phyloP scores from a whole-genome alignment of 1,140 invertebrate species.

The Microplitis mediator region DNA sequence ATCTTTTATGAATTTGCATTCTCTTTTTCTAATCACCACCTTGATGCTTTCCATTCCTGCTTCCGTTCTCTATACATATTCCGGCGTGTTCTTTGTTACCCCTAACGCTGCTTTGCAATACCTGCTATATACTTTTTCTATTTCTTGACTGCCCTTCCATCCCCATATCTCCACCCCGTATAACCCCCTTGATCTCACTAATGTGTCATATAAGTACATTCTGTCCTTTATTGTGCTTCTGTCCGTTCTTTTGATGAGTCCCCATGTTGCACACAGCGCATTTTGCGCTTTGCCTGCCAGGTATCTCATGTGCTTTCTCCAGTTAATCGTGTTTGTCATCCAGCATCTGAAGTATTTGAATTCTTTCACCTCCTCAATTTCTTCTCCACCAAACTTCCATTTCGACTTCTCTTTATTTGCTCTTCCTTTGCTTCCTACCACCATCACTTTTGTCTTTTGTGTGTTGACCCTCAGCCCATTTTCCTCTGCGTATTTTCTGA shows the following conservation, averaged over 20 bases:
- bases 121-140: slow-evolving; percentile 10
- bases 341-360: slow-evolving; percentile 1
- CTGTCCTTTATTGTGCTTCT: slow-evolving; percentile 15
- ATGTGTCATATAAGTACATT: slow-evolving; percentile 7
- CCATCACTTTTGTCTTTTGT: no score
- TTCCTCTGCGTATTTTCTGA: no score
- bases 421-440: no score
- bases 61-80: slow-evolving; percentile 3
- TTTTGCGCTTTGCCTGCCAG: slow-evolving; percentile 11
- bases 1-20: no score
- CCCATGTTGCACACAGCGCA: slow-evolving; percentile 20
- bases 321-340: neutral
- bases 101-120: neutral
- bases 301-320: neutral
- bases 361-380: neutral
- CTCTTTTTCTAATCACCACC: neutral
- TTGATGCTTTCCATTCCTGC: neutral
- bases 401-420: no score
- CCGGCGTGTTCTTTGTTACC: neutral
- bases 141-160: neutral
- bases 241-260: neutral
- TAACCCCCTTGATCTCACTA: slow-evolving; percentile 6
- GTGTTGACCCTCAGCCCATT: no score
- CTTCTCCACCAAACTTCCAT: no score
- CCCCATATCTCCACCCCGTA: slow-evolving; percentile 26